Conservation (phyloP, 2,888 invertebrate genomes). For the Chrysotoxum bicinctum region DNA sequence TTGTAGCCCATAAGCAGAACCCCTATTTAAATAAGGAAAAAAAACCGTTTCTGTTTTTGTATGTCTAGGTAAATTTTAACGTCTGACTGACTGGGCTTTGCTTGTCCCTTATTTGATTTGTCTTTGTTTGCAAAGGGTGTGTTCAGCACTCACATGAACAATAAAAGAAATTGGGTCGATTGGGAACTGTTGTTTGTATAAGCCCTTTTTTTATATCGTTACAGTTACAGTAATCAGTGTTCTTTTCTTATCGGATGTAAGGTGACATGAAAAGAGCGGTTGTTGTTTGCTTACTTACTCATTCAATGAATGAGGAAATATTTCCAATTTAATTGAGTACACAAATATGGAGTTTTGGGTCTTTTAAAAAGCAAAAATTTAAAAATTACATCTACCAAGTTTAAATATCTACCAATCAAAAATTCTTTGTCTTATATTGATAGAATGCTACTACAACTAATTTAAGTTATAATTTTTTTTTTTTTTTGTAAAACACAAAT, state of each 20-base stretch:
- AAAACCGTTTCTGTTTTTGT: neutral
- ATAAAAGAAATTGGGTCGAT: slow-evolving; percentile 53
- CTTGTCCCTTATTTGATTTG: slow-evolving; percentile 38
- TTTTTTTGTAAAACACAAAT: neutral
- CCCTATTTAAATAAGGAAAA: slow-evolving; percentile 19
- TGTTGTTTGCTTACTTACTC: slow-evolving; percentile 22
- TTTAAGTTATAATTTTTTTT: too few relatives aligned
- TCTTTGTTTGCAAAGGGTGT: slow-evolving; percentile 34
- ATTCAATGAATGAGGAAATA: slow-evolving; percentile 30
- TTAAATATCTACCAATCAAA: too few relatives aligned
- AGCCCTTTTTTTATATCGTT: neutral
- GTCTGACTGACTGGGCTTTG: neutral
- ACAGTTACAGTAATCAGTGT: slow-evolving; percentile 18
- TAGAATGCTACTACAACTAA: too few relatives aligned
- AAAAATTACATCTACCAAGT: too few relatives aligned
- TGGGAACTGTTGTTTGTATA: slow-evolving; percentile 20
- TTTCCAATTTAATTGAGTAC: neutral
- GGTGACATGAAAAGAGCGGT: slow-evolving; percentile 19
- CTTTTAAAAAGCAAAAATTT: too few relatives aligned
- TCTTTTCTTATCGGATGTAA: neutral
- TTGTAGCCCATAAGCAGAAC: slow-evolving; percentile 8
- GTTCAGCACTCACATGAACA: neutral
- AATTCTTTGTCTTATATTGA: too few relatives aligned
- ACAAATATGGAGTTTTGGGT: neutral
- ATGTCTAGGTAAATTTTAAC: neutral